These are phyloP conservation scores for Diogma glabrata DNA, from an alignment of 2,888 invertebrate species.

Conservation along the genomic window DNA sequence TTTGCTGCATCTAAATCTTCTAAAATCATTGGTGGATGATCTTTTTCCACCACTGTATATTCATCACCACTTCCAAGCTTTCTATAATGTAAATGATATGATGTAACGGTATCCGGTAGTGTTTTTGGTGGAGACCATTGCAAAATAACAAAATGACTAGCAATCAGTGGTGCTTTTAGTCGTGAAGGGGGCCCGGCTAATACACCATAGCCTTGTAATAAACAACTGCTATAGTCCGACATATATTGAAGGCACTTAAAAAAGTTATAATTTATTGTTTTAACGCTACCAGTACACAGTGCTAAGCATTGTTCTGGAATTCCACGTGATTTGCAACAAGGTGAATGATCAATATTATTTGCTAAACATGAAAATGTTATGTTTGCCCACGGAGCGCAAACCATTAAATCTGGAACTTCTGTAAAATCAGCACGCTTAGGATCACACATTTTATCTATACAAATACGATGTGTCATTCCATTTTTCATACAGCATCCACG, in stretches of 20 bases:
- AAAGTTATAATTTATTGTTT: conserved; percentile 65
- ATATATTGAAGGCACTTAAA: conserved; percentile 80
- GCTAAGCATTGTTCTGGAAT: conserved; percentile 64
- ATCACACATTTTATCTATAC: conserved; percentile 69
- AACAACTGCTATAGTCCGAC: conserved; percentile 68
- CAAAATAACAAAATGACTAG: conserved; percentile 62
- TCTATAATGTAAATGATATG: conserved; percentile 50
- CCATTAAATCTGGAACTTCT: conserved; percentile 64
- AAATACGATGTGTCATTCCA: conserved; percentile 61
- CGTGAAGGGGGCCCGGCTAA: conserved; percentile 60
- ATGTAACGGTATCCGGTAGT: conserved; percentile 57
- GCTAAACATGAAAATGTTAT: conserved; percentile 69
- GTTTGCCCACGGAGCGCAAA: conserved; percentile 79
- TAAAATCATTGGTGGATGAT: conserved; percentile 60
- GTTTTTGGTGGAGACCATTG: conserved; percentile 65
- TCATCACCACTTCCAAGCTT: conserved; percentile 43
- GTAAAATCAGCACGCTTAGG: conserved; percentile 45
- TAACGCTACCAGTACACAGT: conserved; percentile 67
- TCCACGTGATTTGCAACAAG: conserved; percentile 64
- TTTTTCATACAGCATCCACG: conserved; percentile 57
- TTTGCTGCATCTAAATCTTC: conserved; percentile 61
- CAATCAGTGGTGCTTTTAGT: conserved; percentile 59
- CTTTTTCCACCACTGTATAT: conserved; percentile 44
- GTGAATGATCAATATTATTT: conserved; percentile 69
- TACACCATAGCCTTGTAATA: conserved; percentile 75